Conservation (phyloP, 2,888 invertebrate species). For the Metopia argyrocephala region DNA sequence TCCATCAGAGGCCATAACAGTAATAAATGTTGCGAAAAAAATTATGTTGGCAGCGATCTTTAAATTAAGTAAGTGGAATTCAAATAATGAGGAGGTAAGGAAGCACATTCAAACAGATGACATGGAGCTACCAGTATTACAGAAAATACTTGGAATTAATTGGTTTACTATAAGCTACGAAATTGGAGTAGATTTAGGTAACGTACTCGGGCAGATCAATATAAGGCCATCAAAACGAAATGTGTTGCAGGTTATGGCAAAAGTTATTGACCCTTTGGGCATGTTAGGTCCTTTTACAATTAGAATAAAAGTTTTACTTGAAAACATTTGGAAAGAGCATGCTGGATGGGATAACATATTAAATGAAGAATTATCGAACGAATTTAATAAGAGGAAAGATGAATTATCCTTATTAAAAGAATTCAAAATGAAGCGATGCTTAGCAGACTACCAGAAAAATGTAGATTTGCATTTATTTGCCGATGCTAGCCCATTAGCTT, state of each 20-base stretch:
- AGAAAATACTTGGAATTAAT: constrained; percentile 53
- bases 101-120: background rate
- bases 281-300: constrained; percentile 56
- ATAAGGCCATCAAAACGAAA: constrained; percentile 39
- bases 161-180: constrained; percentile 44
- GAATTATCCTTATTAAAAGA: constrained; percentile 16
- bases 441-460: constrained; percentile 1
- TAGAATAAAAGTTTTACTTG: constrained; percentile 52
- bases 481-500: constrained; percentile 55
- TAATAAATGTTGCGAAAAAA: too few relatives aligned
- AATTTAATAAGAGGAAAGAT: constrained; percentile 20
- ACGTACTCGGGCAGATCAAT: constrained; percentile 41
- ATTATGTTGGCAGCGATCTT: too few relatives aligned
- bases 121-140: background rate
- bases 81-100: too few relatives aligned
- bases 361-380: constrained; percentile 32
- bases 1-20: background rate
- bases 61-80: too few relatives aligned
- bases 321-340: constrained; percentile 34
- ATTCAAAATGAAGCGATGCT: constrained; percentile 30
- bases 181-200: constrained; percentile 34
- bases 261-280: constrained; percentile 52
- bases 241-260: constrained; percentile 47
- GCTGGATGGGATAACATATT: constrained; percentile 38
- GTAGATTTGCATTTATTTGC: constrained; percentile 47